Conservation (phyloP, 2,797 vertebrate species). For the Lutra lutra region DNA sequence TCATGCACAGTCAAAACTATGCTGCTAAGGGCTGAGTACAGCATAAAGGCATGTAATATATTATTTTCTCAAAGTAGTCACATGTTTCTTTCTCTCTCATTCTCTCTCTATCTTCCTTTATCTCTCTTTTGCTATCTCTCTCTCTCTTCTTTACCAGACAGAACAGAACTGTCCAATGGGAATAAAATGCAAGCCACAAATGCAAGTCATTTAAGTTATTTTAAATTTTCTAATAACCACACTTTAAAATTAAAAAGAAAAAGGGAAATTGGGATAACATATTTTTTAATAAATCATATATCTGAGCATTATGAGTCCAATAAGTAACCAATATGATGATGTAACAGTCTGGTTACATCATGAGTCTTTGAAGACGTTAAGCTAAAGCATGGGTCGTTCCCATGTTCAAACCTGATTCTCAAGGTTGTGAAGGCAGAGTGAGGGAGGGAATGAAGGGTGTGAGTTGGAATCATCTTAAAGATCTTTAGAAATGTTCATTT, state of each 20-base stretch:
- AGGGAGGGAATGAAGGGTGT: background rate
- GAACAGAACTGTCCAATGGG: background rate
- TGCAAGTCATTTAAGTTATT: background rate
- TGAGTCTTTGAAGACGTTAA: background rate
- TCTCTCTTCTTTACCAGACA: background rate
- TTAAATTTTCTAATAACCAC: conserved; percentile 1
- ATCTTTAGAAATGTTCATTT: conserved; percentile 2
- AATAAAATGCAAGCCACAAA: conserved; percentile 18
- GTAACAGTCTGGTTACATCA: background rate
- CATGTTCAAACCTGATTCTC: background rate
- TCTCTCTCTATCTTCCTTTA: background rate
- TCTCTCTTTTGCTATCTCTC: background rate
- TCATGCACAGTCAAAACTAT: background rate
- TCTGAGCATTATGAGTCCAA: background rate
- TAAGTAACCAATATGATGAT: background rate
- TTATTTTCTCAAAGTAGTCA: conserved; percentile 34
- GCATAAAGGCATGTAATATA: background rate
- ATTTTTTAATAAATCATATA: background rate
- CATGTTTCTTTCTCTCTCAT: background rate
- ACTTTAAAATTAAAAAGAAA: conserved; percentile 43
- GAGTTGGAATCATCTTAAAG: background rate
- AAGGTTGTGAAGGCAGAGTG: background rate
- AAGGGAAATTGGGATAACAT: background rate
- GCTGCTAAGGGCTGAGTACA: background rate
- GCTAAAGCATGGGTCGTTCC: background rate